A percentile compares a stretch with the other conserved stretches of the same genome.
These are phyloP conservation scores for Itoplectis maculator DNA, from an alignment of 2,888 invertebrate species.

Conservation along the genomic window DNA sequence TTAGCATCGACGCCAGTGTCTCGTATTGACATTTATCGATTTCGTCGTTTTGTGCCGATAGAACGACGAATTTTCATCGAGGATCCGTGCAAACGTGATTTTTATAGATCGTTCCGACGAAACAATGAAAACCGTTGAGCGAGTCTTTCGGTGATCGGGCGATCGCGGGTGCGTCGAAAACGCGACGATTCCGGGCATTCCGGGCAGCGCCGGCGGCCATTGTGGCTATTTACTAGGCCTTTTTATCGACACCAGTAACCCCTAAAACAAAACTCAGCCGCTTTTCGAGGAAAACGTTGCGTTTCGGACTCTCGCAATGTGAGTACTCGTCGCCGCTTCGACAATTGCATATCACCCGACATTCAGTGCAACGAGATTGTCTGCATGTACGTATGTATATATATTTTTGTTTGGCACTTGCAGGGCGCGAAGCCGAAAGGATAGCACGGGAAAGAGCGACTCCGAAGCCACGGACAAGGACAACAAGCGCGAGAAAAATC, in stretches of 20 bases:
- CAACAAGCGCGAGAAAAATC: conserved; percentile 89
- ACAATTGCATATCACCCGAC: not conserved
- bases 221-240: conserved; percentile 48
- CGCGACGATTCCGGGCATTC: not conserved
- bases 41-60: conserved; percentile 3
- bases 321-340: not conserved
- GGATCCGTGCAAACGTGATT: not conserved
- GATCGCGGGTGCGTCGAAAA: conserved; percentile 1
- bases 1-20: conserved; percentile 3
- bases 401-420: conserved; percentile 66
- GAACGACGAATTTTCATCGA: not conserved
- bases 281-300: not conserved
- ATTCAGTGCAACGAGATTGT: not conserved
- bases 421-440: conserved; percentile 92
- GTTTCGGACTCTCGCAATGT: not conserved
- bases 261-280: conserved; percentile 10
- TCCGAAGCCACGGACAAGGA: conserved; percentile 90
- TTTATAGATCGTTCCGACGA: not conserved
- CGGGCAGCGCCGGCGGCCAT: conserved; percentile 47
- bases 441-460: conserved; percentile 84
- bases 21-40: conserved; percentile 40
- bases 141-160: not conserved
- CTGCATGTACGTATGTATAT: no score
- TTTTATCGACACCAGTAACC: not conserved
- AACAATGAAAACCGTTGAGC: conserved; percentile 16